Base-by-base conservation (phyloP, 2,797 vertebrate genomes). In the Crocodylus rhombifer region DNA sequence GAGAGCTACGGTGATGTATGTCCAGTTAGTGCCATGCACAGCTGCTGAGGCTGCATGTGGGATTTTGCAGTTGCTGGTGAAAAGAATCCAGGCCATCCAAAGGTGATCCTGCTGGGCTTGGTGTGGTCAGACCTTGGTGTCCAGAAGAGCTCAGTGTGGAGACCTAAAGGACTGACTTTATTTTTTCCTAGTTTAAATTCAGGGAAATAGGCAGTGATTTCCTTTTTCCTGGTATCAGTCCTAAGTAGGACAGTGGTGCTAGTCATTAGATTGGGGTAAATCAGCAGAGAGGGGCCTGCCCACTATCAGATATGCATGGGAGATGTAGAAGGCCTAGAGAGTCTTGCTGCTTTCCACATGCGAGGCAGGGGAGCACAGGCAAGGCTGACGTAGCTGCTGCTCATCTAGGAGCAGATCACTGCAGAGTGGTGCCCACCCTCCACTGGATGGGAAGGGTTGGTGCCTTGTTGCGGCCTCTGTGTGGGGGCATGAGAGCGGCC, bases 1-100 rank as follows among this genome's bases (percentile, higher is more conserved):
- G 63, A 94, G 56, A 89, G 97, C 12, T 86, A 98, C n/a, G 94
- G 94, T 0, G 92, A 97, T 90, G 97, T 98, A 93, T 96, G 96
- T 90, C 57, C 79, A 88, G 73, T 61, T 55, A 65, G 28, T 61
- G 69, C n/a, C 7, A 20, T 7, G 33, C 16, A 2, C 75, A 61
- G 82, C 23, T 2, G 71, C 5, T 5, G 0, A 9, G 12, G 16
- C 65, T 85, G 25, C 10, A 0, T 5, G 33, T 28, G 58, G n/a
- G 57, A 5, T 30, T 74, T 25, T 33, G 56, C 75, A 77, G 21
- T 10, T 26, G 4, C 11, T n/a, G 36, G 21, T 13, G 18, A 6
- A 11, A 57, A 14, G 14, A 23, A 36, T 33, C 2, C 16, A 36
- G 75, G 69, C 62, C 1, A 7, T 16, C 17, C 9, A 16, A 14